Evolutionary conservation across 2,888 invertebrate genomes (phyloP), one percentile per base, ranked within the genome.

Genomic region (Dynastes grantii): DNA sequence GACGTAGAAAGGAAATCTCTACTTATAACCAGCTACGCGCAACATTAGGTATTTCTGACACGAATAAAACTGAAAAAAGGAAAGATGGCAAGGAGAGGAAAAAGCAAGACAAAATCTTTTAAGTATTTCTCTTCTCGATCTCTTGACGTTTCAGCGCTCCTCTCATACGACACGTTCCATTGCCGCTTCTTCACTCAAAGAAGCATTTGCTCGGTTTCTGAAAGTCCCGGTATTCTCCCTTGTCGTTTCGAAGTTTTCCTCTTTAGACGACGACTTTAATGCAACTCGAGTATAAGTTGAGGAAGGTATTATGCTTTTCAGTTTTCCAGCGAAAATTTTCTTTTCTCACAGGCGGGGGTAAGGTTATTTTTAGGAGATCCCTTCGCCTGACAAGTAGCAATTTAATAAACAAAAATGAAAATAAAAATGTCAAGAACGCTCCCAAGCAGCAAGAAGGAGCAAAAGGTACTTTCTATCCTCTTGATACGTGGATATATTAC

Each of bases 351-450:
- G 6, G 29, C 32, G 11, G 6, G 16, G 16, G n/a, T 13, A 2
- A 22, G 22, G 55, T 58, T 58, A 22, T 58, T 16, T 37, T 40
- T 64, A 8, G 29, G 29, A 22, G 27, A 29, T 40, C 37, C 16
- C 64, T n/a, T n/a, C 13, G 64, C 55, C 6, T 37, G 64, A 64
- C 64, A 64, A 64, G 64, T 37, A 37, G 37, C 64, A 11, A 64
- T 37, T 64, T 64, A 64, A 64, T 64, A 64, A 32, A 64, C 64
- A 64, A 37, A 64, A 64, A 37, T 32, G 37, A 64, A 37, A 64
- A 64, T 40, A 64, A 64, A 64, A 16, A 37, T 64, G 40, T 37
- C 64, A 64, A 16, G n/a, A 64, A n/a, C 13, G 29, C 4, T 32
- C n/a, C 32, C 22, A 27, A 58, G 16, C 55, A 0, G 55, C 55